phyloP scores from a whole-genome alignment of 2,888 invertebrate genomes.

The Frankliniella fusca region DNA sequence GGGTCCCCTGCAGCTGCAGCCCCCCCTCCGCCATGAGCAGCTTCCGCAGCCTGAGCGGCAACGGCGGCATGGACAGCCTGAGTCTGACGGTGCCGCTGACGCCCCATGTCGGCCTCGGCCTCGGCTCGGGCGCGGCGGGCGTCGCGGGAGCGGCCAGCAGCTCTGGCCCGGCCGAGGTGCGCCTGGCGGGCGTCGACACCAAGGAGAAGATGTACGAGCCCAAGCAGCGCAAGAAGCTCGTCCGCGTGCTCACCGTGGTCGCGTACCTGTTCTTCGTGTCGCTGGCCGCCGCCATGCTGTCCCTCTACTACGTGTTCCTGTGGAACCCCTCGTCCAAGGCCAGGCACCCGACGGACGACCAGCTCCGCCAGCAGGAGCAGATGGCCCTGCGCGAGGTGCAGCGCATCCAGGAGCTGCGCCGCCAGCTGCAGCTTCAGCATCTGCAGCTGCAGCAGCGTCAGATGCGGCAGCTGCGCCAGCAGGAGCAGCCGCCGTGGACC shows the following conservation, averaged over 20 bases:
- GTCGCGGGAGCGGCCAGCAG: constrained; percentile 40
- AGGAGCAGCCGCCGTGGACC: background rate
- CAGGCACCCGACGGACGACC: background rate
- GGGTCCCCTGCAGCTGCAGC: background rate
- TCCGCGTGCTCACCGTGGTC: constrained; percentile 86
- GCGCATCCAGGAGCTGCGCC: background rate
- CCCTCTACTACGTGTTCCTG: constrained; percentile 88
- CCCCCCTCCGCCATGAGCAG: too few species aligned
- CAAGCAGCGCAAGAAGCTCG: constrained; percentile 77
- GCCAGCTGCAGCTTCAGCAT: background rate
- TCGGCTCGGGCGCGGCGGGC: background rate
- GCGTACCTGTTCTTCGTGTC: constrained; percentile 93
- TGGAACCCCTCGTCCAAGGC: constrained; percentile 69
- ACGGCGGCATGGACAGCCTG: background rate
- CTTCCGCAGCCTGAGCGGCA: background rate
- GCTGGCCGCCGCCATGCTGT: constrained; percentile 87
- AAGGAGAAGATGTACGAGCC: constrained; percentile 73
- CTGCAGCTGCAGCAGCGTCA: background rate
- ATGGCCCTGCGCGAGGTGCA: background rate
- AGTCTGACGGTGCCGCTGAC: constrained; percentile 17
- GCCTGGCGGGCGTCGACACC: constrained; percentile 61
- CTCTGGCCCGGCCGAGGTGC: constrained; percentile 56
- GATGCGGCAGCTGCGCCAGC: background rate
- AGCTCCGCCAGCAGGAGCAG: constrained; percentile 2
- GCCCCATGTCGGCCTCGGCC: background rate